Conservation (phyloP, 1,140 invertebrate genomes). For the Cydia strobilella region DNA sequence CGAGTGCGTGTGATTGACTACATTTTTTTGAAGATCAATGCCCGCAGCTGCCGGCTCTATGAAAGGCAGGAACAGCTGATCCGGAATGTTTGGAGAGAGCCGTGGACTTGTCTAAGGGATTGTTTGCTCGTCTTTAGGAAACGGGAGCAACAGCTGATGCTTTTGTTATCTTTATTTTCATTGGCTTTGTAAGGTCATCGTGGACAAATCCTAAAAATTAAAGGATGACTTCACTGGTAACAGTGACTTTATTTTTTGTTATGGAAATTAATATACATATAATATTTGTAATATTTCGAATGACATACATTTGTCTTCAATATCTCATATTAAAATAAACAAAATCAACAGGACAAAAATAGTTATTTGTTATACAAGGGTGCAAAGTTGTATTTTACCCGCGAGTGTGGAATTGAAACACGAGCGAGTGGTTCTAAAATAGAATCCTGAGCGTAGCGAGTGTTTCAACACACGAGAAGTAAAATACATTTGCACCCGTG, state of each 20-base stretch:
- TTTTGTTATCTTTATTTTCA: background rate
- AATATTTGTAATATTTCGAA: no score
- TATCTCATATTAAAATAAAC: no score
- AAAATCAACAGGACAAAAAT: no score
- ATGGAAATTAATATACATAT: background rate
- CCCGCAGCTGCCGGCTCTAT: conserved; percentile 20
- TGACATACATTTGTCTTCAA: no score
- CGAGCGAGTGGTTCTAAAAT: no score
- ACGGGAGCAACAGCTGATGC: conserved; percentile 25
- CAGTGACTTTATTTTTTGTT: background rate
- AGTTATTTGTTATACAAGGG: no score
- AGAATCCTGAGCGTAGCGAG: no score
- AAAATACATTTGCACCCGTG: no score
- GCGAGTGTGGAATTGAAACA: no score
- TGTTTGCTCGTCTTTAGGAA: conserved; percentile 19
- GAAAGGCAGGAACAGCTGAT: conserved; percentile 27
- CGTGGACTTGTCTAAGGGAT: background rate
- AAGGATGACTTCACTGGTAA: no score
- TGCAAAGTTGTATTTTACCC: no score
- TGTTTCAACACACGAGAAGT: no score
- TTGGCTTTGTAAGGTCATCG: conserved; percentile 17
- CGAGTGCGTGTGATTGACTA: background rate
- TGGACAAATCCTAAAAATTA: background rate
- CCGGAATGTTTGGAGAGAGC: background rate
- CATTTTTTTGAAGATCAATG: conserved; percentile 3